A percentile compares a stretch with the other conserved stretches of the same genome.
These are phyloP conservation scores for Sisyra terminalis DNA, from an alignment of 2,888 invertebrate species.

Conservation along the genomic window DNA sequence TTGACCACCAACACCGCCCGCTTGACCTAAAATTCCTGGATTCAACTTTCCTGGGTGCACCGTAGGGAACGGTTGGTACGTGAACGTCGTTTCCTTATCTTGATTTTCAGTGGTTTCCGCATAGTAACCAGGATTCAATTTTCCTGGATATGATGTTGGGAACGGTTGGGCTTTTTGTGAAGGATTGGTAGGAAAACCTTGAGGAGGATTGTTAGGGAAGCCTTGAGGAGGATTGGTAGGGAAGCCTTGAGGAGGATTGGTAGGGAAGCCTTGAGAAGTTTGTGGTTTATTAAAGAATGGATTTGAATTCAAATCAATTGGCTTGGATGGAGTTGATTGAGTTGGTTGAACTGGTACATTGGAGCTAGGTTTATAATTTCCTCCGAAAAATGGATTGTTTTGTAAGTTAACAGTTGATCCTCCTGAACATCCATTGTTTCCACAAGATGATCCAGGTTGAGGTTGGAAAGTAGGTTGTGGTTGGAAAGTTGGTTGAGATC, in stretches of 20 bases:
- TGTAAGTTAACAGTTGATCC: not conserved
- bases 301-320: conserved; percentile 17
- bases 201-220: not conserved
- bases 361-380: conserved; percentile 1
- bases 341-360: not conserved
- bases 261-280: not conserved
- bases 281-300: conserved; percentile 16
- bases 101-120: conserved; percentile 8
- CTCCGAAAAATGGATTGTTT: conserved; percentile 6
- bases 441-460: conserved; percentile 5
- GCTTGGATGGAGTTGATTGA: conserved; percentile 5
- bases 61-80: conserved; percentile 3
- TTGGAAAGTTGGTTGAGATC: conserved; percentile 1
- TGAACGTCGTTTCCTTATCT: conserved; percentile 4
- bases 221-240: not conserved
- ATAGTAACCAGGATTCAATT: conserved; percentile 1
- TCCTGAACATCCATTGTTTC: conserved; percentile 1
- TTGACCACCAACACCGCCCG: conserved; percentile 22
- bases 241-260: not conserved
- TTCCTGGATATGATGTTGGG: conserved; percentile 3
- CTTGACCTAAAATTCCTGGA: not conserved
- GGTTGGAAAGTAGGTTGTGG: conserved; percentile 1
- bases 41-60: conserved; percentile 3
- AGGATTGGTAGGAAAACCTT: not conserved
- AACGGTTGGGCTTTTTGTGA: not conserved